Evolutionary conservation across 1,140 invertebrate genomes (phyloP).

Genomic region (Parapsyche elsis): DNA sequence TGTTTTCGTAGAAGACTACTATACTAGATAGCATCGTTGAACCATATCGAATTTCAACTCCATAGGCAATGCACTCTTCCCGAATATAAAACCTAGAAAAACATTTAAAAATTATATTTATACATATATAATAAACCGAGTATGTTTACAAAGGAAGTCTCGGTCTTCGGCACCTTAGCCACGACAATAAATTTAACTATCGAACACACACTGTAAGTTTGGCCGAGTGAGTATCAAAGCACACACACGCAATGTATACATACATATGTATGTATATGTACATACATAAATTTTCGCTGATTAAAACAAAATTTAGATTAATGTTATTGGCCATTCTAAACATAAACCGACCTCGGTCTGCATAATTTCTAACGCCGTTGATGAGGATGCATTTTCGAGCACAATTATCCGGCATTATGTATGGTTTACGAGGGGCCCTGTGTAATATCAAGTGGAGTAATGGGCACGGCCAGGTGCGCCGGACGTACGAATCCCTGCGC

Average conservation of each 20-base stretch:
- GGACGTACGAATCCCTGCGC: slow-evolving; percentile 13
- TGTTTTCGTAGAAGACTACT: not conserved
- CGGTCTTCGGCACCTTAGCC: not conserved
- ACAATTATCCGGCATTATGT: not conserved
- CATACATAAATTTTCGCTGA: too few relatives aligned
- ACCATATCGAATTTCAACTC: not conserved
- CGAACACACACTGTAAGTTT: too few relatives aligned
- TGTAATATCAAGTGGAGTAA: slow-evolving; percentile 1
- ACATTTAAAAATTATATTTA: not conserved
- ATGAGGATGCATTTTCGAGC: slow-evolving; percentile 11
- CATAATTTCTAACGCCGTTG: not conserved
- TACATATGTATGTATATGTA: too few relatives aligned
- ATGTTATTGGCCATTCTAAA: not conserved
- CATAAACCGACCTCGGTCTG: not conserved
- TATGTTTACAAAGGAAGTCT: not conserved
- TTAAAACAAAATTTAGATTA: not conserved
- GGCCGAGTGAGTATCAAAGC: too few relatives aligned
- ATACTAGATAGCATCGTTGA: not conserved
- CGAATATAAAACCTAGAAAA: not conserved
- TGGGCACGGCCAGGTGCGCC: slow-evolving; percentile 21
- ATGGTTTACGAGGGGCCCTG: not conserved
- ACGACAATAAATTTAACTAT: not conserved
- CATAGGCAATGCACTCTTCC: not conserved
- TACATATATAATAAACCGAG: not conserved
- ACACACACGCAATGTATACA: not conserved